These are phyloP conservation scores for Salarias fasciatus DNA, from an alignment of 2,797 vertebrate species.

Conservation along the genomic window DNA sequence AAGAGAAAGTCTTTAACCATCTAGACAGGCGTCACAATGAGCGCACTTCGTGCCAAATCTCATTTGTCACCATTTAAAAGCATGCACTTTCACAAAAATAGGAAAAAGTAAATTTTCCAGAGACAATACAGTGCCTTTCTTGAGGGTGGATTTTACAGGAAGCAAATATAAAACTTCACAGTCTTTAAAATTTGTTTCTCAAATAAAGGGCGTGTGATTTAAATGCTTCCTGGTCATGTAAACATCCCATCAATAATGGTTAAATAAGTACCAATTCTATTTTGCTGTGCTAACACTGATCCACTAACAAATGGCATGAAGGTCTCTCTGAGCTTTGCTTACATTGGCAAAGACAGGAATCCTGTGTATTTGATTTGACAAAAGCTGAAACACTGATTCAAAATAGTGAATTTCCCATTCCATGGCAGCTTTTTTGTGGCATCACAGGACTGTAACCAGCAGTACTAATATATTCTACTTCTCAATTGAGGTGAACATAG, in stretches of 20 bases:
- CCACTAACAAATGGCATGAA: neutral
- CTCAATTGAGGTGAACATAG: constrained; percentile 47
- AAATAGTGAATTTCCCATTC: constrained; percentile 10
- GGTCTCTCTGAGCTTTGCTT: neutral
- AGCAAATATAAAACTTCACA: constrained; percentile 4
- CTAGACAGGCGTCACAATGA: constrained; percentile 35
- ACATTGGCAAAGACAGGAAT: neutral
- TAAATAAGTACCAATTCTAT: constrained; percentile 10
- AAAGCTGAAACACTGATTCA: neutral
- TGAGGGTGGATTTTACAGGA: neutral
- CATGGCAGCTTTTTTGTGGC: constrained; percentile 21
- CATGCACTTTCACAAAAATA: neutral
- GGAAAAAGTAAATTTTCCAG: neutral
- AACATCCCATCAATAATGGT: constrained; percentile 24
- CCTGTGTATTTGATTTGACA: neutral
- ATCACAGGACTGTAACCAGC: constrained; percentile 24
- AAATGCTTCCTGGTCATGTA: constrained; percentile 27
- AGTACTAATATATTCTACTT: constrained; percentile 38
- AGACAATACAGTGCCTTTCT: neutral
- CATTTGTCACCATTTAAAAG: constrained; percentile 15
- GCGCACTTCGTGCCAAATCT: constrained; percentile 11
- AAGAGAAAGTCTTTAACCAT: constrained; percentile 45
- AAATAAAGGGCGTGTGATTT: constrained; percentile 11
- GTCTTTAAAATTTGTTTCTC: constrained; percentile 8
- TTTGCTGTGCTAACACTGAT: neutral